phyloP scores from a whole-genome alignment of 2,113 vertebrate genomes.

The Leucopternis melanops region DNA sequence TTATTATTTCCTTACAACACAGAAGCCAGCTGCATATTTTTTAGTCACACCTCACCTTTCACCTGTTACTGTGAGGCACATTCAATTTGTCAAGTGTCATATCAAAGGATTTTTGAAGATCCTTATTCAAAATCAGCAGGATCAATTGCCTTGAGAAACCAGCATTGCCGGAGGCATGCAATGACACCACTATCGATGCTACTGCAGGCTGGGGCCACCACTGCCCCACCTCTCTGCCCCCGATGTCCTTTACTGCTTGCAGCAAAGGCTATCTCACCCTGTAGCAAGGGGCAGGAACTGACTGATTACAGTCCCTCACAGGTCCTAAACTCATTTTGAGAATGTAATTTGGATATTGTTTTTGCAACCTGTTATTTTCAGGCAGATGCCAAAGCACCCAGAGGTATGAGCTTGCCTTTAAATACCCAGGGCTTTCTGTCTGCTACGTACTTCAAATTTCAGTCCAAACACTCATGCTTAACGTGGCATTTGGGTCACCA shows the following conservation, averaged over 20 bases:
- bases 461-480: background rate
- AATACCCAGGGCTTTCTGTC: slow-evolving; percentile 2
- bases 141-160: background rate
- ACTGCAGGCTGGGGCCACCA: background rate
- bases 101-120: background rate
- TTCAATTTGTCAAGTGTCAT: background rate
- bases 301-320: background rate
- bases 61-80: background rate
- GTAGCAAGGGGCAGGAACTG: background rate
- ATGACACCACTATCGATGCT: background rate
- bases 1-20: background rate
- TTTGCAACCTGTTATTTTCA: slow-evolving; percentile 18
- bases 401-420: background rate
- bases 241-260: background rate
- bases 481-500: background rate
- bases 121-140: background rate
- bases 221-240: background rate
- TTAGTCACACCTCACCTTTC: background rate
- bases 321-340: background rate
- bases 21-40: background rate
- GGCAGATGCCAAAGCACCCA: background rate
- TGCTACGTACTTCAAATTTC: background rate
- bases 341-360: background rate
- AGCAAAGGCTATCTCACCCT: slow-evolving; percentile 30
- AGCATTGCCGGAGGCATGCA: background rate